These are phyloP conservation scores for Poecile montanus DNA, from an alignment of 2,797 vertebrate genomes.

Conservation along the genomic window DNA sequence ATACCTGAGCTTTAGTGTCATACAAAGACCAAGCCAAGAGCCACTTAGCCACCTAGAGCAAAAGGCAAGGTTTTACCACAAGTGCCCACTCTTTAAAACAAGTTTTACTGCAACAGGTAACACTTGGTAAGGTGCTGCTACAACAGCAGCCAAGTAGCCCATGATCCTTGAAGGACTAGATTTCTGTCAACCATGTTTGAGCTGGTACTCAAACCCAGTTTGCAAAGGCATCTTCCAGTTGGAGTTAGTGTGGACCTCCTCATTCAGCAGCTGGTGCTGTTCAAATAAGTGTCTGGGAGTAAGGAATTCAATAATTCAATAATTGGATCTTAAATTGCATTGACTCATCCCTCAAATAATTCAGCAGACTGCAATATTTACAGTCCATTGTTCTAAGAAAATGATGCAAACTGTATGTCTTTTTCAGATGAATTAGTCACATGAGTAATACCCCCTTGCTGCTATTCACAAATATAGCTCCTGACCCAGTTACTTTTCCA, in stretches of 20 bases:
- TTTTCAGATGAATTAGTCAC: constrained; percentile 37
- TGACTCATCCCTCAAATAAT: constrained; percentile 47
- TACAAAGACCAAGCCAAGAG: not conserved
- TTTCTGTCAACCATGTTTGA: not conserved
- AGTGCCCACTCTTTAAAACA: not conserved
- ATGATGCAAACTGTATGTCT: constrained; percentile 27
- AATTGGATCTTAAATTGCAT: not conserved
- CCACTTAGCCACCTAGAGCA: not conserved
- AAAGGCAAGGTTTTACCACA: not conserved
- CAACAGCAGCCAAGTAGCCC: not conserved
- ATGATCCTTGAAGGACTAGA: not conserved
- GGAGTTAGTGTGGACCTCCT: not conserved
- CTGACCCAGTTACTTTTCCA: not conserved
- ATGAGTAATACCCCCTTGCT: not conserved
- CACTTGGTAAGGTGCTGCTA: not conserved
- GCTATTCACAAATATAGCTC: not conserved
- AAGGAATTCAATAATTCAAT: constrained; percentile 11
- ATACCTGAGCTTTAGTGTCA: rapidly evolving
- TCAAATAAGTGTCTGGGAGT: not conserved
- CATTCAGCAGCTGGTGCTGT: not conserved
- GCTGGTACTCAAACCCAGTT: not conserved
- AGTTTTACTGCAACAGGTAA: not conserved
- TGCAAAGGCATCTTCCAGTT: not conserved
- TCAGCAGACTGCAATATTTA: constrained; percentile 33
- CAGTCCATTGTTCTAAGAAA: constrained; percentile 43